Conservation (phyloP, 2,113 vertebrate genomes). For the Pungitius pungitius region DNA sequence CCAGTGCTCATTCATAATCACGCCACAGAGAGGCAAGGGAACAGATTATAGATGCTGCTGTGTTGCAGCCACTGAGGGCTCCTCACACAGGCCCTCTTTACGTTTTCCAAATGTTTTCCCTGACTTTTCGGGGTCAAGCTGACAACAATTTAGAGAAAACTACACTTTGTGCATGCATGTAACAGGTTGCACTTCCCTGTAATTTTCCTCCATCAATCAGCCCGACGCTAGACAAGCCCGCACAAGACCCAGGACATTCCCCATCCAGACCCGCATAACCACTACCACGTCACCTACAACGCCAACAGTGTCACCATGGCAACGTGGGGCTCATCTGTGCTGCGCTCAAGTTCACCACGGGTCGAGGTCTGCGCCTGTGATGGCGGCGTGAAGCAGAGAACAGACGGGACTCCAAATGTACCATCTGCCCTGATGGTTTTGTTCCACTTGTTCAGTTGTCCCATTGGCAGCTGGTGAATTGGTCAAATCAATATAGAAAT, state of each 20-base stretch:
- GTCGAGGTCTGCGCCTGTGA: conserved; percentile 45
- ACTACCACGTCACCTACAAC: conserved; percentile 43
- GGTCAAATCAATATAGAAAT: no score
- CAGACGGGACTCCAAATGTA: conserved; percentile 24
- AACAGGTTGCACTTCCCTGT: conserved; percentile 26
- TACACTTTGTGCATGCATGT: conserved; percentile 1
- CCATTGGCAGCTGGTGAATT: neutral
- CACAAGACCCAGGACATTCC: conserved; percentile 30
- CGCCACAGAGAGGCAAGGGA: conserved; percentile 7
- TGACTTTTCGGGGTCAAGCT: neutral
- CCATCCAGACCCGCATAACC: neutral
- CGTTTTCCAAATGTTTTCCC: neutral
- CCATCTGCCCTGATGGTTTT: conserved; percentile 49
- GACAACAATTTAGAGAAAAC: neutral
- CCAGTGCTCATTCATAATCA: conserved; percentile 56
- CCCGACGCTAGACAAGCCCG: conserved; percentile 38
- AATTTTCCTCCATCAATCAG: conserved; percentile 48
- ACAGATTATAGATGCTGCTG: conserved; percentile 4
- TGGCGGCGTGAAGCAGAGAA: conserved; percentile 19
- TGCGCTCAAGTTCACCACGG: conserved; percentile 28
- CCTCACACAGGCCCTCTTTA: neutral
- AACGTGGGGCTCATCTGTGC: conserved; percentile 25
- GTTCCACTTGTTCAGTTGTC: neutral
- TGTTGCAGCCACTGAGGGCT: conserved; percentile 14
- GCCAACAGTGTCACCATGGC: conserved; percentile 52